phyloP scores from a whole-genome alignment of 2,113 vertebrate genomes.

The Noctilio leporinus region DNA sequence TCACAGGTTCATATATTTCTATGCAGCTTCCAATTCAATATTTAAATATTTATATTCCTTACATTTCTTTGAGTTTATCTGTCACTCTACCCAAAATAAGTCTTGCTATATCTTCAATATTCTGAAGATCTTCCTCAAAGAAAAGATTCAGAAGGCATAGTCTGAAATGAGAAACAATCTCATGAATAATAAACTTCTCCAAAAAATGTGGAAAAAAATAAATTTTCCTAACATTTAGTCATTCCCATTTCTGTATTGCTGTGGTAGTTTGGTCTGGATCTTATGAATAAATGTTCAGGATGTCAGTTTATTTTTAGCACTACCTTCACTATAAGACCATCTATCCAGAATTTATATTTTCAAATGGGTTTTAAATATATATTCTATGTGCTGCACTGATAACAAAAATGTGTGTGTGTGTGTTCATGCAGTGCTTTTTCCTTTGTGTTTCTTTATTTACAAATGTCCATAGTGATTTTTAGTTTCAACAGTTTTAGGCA shows the following conservation, averaged over 20 bases:
- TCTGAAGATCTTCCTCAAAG: slow-evolving; percentile 30
- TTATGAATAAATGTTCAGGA: slow-evolving; percentile 19
- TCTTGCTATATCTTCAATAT: background rate
- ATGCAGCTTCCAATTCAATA: background rate
- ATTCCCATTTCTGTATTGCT: slow-evolving; percentile 22
- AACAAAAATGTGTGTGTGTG: background rate
- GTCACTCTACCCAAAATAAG: background rate
- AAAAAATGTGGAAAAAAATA: slow-evolving; percentile 16
- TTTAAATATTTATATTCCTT: background rate
- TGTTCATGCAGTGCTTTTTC: background rate
- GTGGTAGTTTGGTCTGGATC: slow-evolving; percentile 17
- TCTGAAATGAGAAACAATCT: slow-evolving; percentile 28
- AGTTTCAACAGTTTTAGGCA: background rate
- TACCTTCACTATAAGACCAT: slow-evolving; percentile 14
- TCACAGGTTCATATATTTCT: background rate
- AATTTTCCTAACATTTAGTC: slow-evolving; percentile 15
- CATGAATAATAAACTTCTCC: background rate
- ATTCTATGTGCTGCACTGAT: background rate
- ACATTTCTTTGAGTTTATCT: background rate
- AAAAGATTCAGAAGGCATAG: slow-evolving; percentile 27
- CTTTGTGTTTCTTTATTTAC: background rate
- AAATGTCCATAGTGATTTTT: background rate
- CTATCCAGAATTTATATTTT: slow-evolving; percentile 44
- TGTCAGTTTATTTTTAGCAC: slow-evolving; percentile 52
- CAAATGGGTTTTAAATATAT: background rate